phyloP scores from a whole-genome alignment of 2,113 vertebrate genomes.

The Scophthalmus maximus region DNA sequence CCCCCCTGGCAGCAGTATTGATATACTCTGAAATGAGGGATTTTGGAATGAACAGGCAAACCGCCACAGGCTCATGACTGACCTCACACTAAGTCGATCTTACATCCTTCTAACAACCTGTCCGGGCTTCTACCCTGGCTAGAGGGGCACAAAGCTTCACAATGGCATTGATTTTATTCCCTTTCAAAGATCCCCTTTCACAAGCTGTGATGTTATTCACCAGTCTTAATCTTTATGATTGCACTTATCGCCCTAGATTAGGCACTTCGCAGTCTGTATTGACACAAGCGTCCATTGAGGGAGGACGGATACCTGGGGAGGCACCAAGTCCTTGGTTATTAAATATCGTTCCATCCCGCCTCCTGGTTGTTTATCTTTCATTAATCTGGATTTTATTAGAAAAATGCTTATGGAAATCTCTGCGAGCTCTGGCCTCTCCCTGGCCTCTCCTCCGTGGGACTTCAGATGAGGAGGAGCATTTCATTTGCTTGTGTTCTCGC shows the following conservation, averaged over 20 bases:
- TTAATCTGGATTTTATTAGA: slow-evolving; percentile 71
- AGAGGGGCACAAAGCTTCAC: slow-evolving; percentile 18
- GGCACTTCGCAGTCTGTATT: slow-evolving; percentile 61
- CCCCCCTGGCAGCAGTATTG: slow-evolving; percentile 34
- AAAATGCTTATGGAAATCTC: slow-evolving; percentile 70
- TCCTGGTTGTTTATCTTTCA: slow-evolving; percentile 74
- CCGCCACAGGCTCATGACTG: slow-evolving; percentile 22
- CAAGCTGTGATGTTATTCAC: slow-evolving; percentile 7
- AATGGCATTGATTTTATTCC: slow-evolving; percentile 25
- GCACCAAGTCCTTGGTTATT: slow-evolving; percentile 53
- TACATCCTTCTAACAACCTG: slow-evolving; percentile 32
- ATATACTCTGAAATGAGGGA: slow-evolving; percentile 29
- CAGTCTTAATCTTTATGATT: slow-evolving; percentile 57
- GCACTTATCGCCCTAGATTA: slow-evolving; percentile 53
- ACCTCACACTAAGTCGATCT: slow-evolving; percentile 53
- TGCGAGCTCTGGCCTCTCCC: slow-evolving; percentile 50
- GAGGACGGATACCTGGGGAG: slow-evolving; percentile 50
- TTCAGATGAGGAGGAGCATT: slow-evolving; percentile 60
- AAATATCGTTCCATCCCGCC: slow-evolving; percentile 62
- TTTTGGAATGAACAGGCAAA: slow-evolving; percentile 17
- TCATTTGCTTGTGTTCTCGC: slow-evolving; percentile 64
- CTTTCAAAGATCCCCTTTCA: slow-evolving; percentile 31
- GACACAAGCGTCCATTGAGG: slow-evolving; percentile 41
- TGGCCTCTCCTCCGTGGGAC: slow-evolving; percentile 62
- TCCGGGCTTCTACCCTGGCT: slow-evolving; percentile 2